Conservation (phyloP, 2,113 vertebrate species). For the Grantiella picta region DNA sequence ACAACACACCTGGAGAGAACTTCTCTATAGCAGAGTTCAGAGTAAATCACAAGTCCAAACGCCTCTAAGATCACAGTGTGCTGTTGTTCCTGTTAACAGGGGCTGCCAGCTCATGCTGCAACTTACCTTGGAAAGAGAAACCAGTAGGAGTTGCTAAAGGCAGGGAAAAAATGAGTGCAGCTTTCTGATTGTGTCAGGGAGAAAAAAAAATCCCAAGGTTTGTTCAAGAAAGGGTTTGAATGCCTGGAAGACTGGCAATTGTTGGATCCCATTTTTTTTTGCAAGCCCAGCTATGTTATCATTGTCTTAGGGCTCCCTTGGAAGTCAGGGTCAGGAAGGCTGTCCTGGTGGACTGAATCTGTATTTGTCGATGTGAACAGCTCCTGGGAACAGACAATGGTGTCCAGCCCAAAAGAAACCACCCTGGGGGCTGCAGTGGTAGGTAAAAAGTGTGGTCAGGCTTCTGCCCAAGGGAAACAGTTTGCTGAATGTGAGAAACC, state of each 20-base stretch:
- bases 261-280: neutral
- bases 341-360: neutral
- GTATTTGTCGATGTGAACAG: neutral
- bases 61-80: neutral
- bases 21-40: neutral
- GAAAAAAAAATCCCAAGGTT: neutral
- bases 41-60: neutral
- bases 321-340: neutral
- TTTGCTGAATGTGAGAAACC: neutral
- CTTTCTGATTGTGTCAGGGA: neutral
- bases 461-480: neutral
- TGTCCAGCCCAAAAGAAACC: neutral
- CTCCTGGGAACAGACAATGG: neutral
- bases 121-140: constrained; percentile 23
- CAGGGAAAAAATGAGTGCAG: neutral
- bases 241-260: neutral
- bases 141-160: neutral
- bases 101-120: neutral
- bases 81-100: neutral
- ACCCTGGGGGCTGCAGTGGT: neutral
- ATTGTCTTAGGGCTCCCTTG: neutral
- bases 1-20: neutral
- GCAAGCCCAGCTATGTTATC: neutral
- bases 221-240: neutral
- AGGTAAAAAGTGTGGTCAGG: neutral